Conservation (phyloP, 2,888 invertebrate species). For the Norana najaformis region DNA sequence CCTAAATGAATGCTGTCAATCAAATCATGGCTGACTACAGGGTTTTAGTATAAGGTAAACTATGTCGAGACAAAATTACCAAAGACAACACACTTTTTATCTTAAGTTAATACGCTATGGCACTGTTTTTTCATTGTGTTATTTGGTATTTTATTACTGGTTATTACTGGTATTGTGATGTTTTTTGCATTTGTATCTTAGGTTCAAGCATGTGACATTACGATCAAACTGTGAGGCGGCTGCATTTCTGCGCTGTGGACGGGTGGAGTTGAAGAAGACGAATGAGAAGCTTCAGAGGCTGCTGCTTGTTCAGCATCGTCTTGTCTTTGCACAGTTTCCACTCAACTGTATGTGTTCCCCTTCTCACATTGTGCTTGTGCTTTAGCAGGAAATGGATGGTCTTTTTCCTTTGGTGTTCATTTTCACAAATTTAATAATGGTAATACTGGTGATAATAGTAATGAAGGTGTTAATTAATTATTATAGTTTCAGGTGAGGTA, state of each 20-base stretch:
- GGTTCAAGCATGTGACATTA: constrained; percentile 67
- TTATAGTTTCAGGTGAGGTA: not conserved
- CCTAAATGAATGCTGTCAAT: not conserved
- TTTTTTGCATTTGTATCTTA: constrained; percentile 44
- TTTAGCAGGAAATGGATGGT: not conserved
- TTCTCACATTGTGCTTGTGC: not conserved
- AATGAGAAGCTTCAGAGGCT: constrained; percentile 59
- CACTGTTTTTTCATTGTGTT: no score
- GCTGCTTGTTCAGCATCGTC: constrained; percentile 61
- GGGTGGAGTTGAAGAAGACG: constrained; percentile 59
- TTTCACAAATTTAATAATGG: not conserved
- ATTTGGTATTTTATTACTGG: no score
- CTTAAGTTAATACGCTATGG: no score
- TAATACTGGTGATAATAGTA: not conserved
- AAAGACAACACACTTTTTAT: no score
- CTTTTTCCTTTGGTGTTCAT: not conserved
- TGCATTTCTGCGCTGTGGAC: constrained; percentile 64
- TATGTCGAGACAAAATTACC: not conserved
- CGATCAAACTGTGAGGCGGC: constrained; percentile 65
- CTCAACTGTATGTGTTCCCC: not conserved
- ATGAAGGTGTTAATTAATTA: not conserved
- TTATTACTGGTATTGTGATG: no score
- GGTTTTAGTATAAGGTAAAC: not conserved
- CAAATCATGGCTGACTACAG: not conserved
- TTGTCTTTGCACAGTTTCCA: constrained; percentile 42